These are phyloP conservation scores for Oryzaephilus surinamensis DNA, from an alignment of 1,140 invertebrate genomes.

Conservation along the genomic window DNA sequence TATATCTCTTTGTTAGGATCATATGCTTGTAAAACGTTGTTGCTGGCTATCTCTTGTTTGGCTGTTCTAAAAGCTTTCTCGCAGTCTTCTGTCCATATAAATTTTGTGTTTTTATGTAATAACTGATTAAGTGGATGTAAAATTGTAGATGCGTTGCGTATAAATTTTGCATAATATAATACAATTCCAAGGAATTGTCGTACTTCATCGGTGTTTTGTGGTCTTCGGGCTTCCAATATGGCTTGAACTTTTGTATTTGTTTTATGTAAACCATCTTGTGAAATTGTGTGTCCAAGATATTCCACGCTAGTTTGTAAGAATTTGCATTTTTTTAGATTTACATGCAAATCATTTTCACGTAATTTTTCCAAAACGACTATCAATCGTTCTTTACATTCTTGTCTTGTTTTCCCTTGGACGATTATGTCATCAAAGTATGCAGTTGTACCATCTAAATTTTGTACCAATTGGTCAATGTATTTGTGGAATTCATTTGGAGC, in stretches of 20 bases:
- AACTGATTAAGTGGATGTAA: neutral
- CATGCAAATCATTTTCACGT: no score
- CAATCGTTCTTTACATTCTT: conserved; percentile 14
- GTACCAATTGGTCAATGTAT: no score
- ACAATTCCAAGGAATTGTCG: conserved; percentile 29
- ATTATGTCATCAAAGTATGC: conserved; percentile 30
- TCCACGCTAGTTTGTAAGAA: conserved; percentile 10
- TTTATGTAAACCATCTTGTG: conserved; percentile 5
- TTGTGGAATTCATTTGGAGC: no score
- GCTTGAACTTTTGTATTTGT: conserved; percentile 17
- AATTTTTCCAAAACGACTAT: no score
- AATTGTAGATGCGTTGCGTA: conserved; percentile 12
- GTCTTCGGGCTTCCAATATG: conserved; percentile 20
- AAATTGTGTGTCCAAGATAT: conserved; percentile 23
- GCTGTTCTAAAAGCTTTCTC: conserved; percentile 17
- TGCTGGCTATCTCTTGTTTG: conserved; percentile 20
- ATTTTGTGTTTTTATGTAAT: conserved; percentile 13
- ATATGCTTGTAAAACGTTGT: conserved; percentile 19
- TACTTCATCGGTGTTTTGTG: conserved; percentile 25
- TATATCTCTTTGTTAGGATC: conserved; percentile 9
- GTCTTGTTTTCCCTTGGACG: conserved; percentile 17
- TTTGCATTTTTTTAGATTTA: conserved; percentile 16
- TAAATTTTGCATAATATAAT: conserved; percentile 30
- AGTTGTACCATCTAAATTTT: no score
- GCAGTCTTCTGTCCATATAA: conserved; percentile 10